phyloP scores from a whole-genome alignment of 1,140 invertebrate species.

The Heliconius congener region DNA sequence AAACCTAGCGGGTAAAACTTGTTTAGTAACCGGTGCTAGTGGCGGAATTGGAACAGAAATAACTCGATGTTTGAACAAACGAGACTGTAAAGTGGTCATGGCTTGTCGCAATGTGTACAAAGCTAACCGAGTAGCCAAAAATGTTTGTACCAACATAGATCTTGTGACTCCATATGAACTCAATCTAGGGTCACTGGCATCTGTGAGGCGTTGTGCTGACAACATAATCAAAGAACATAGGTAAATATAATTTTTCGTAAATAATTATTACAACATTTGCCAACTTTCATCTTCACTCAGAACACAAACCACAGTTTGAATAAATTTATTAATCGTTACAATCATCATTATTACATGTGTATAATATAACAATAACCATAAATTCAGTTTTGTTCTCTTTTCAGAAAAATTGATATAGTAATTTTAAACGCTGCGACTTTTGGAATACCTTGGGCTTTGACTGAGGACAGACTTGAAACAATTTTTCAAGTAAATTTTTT shows the following conservation, averaged over 20 bases:
- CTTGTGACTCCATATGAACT: constrained; percentile 53
- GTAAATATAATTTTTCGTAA: constrained; percentile 38
- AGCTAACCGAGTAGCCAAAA: constrained; percentile 52
- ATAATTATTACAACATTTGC: no score
- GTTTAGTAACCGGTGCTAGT: constrained; percentile 94
- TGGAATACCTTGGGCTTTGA: constrained; percentile 87
- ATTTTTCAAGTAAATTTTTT: constrained; percentile 94
- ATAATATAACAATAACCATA: background rate
- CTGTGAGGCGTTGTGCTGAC: constrained; percentile 60
- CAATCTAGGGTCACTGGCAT: constrained; percentile 64
- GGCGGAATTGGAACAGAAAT: constrained; percentile 96
- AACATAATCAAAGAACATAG: constrained; percentile 53
- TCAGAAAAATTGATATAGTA: constrained; percentile 90
- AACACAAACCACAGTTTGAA: no score
- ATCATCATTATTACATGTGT: no score
- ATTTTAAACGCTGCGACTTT: constrained; percentile 97
- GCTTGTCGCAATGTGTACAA: constrained; percentile 69
- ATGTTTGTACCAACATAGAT: constrained; percentile 47
- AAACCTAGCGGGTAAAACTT: constrained; percentile 89
- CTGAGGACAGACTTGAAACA: constrained; percentile 92
- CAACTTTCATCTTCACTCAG: no score
- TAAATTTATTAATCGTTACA: no score
- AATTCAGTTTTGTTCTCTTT: constrained; percentile 38
- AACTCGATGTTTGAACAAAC: constrained; percentile 89
- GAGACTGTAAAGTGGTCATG: constrained; percentile 87